Evolutionary conservation across 2,113 vertebrate species (phyloP), one percentile per base, ranked within the genome.

Genomic region (Petromus typicus): DNA sequence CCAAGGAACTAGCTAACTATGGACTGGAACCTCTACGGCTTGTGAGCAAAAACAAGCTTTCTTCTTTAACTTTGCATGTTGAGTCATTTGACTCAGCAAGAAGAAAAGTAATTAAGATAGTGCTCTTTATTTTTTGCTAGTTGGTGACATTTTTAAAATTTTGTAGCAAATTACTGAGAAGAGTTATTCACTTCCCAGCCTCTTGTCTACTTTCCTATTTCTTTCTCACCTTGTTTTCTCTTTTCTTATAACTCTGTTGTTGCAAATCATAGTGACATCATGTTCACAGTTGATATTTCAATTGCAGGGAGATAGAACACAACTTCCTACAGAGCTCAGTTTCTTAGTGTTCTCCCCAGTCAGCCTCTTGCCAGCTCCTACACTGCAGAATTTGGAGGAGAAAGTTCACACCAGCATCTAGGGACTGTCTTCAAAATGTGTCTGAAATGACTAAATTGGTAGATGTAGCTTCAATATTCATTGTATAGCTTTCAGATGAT

Each of bases 401-500:
- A 93, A 90, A 89, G 61, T 32, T 63, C n/a, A 80, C 48, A 37
- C 22, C 20, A 80, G 5, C 5, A 83, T 51, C 59, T 43, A 83
- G 34, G 59, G 48, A 14, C 16, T 69, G 27, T 64, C 67, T 64
- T 81, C 90, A 84, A 94, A 86, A 57, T 59, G 25, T 76, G 12
- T 95, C 30, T 76, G 67, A 85, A 86, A 75, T 16, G 40, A 85
- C 22, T 22, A 63, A 67, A 59, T 87, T 91, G 30, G 27, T 66
- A 23, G 0, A n/a, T 95, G 80, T 48, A 85, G 87, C 6, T 3
- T 0, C 64, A 93, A 23, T 89, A 59, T 94, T 83, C 93, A 40
- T 76, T 81, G 66, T 86, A 82, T 85, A 67, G 66, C 9, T 92
- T 96, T 85, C 89, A 93, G 45, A 32, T 37, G 10, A 25, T 3